A percentile compares a stretch with the other conserved stretches of the same genome.
Conservation (phyloP, 1,140 invertebrate genomes). For the Pseudachorutes palmiensis region DNA sequence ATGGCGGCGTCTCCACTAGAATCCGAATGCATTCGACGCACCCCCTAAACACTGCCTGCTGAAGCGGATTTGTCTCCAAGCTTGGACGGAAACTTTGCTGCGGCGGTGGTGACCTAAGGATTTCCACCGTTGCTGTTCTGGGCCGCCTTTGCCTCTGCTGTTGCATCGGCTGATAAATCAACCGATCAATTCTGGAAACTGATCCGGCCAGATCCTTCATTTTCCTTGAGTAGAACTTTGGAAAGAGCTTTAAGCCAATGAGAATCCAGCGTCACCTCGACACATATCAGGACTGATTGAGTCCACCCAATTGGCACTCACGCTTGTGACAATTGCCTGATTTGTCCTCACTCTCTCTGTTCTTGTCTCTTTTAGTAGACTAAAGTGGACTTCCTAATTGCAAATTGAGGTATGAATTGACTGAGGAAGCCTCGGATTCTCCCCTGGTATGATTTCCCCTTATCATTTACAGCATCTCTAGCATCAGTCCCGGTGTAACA, state of each 20-base stretch:
- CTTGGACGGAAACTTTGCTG: neutral
- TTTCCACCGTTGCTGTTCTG: neutral
- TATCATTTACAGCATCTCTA: too few relatives aligned
- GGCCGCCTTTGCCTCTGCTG: neutral
- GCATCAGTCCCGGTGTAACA: neutral
- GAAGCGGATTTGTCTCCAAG: constrained; percentile 22
- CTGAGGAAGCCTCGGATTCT: too few relatives aligned
- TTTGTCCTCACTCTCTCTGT: too few relatives aligned
- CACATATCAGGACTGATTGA: too few relatives aligned
- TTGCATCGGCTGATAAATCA: neutral
- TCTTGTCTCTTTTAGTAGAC: too few relatives aligned
- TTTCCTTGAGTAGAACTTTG: neutral
- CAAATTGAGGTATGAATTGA: too few relatives aligned
- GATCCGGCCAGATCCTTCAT: neutral
- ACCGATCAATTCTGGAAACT: neutral
- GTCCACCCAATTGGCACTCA: too few relatives aligned
- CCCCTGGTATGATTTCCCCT: too few relatives aligned
- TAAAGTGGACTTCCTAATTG: too few relatives aligned
- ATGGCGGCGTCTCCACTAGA: constrained; percentile 34
- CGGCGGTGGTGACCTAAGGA: neutral
- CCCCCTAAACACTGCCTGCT: constrained; percentile 34
- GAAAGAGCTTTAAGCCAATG: too few relatives aligned
- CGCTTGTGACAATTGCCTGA: too few relatives aligned
- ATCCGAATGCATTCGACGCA: constrained; percentile 38
- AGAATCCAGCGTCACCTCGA: too few relatives aligned